These are phyloP conservation scores for Encarsia formosa DNA, from an alignment of 2,888 invertebrate genomes.

Conservation along the genomic window DNA sequence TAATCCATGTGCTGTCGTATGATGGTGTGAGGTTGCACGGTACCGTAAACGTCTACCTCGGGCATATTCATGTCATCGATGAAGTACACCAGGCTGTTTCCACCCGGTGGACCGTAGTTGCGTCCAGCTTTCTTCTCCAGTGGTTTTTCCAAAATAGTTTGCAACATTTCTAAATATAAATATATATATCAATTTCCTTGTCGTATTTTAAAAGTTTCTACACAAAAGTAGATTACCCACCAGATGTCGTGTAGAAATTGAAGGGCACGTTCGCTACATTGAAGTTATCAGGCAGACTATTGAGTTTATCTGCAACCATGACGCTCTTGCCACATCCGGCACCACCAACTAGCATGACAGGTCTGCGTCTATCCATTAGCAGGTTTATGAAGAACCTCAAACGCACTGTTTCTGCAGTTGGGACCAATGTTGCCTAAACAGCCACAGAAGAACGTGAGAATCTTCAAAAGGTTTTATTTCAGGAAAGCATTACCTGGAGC, in stretches of 20 bases:
- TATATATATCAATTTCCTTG: background rate
- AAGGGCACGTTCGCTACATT: slow-evolving; percentile 86
- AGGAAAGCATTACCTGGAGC: slow-evolving; percentile 63
- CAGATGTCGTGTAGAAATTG: slow-evolving; percentile 91
- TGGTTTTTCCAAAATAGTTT: slow-evolving; percentile 82
- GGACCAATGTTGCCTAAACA: slow-evolving; percentile 71
- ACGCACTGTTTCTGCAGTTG: slow-evolving; percentile 85
- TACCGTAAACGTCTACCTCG: slow-evolving; percentile 89
- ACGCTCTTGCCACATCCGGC: slow-evolving; percentile 92
- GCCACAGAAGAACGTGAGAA: too few species aligned
- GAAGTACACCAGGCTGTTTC: slow-evolving; percentile 87
- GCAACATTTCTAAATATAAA: slow-evolving; percentile 69
- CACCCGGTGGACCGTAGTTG: slow-evolving; percentile 91
- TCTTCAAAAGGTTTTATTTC: too few species aligned
- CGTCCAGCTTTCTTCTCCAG: slow-evolving; percentile 93
- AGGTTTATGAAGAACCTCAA: slow-evolving; percentile 84
- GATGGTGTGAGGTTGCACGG: slow-evolving; percentile 92
- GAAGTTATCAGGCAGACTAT: slow-evolving; percentile 69
- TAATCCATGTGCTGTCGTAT: slow-evolving; percentile 92
- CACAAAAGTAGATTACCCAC: slow-evolving; percentile 41
- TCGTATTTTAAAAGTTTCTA: background rate
- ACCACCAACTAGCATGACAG: slow-evolving; percentile 86
- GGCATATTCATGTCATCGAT: slow-evolving; percentile 98
- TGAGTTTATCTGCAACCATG: slow-evolving; percentile 80
- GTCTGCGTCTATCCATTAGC: slow-evolving; percentile 70